Conservation (phyloP, 2,888 invertebrate genomes). For the Tipula confusa region DNA sequence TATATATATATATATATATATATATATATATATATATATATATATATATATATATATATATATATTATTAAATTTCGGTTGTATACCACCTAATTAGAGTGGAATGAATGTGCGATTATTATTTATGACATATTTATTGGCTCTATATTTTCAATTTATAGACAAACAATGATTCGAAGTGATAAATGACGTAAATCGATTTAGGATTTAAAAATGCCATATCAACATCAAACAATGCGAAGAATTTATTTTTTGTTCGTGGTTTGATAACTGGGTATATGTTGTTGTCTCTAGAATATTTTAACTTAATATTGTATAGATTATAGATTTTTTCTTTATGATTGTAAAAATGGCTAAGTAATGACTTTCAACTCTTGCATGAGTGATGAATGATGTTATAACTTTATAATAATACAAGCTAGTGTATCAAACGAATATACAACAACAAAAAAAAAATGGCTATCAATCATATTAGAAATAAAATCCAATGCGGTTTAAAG, state of each 20-base stretch:
- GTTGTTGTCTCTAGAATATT: background rate
- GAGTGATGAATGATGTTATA: background rate
- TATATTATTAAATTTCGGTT: no score
- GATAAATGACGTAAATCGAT: background rate
- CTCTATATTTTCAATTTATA: background rate
- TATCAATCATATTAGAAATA: background rate
- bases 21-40: no score
- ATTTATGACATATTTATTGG: background rate
- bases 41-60: no score
- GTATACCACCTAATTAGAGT: constrained; percentile 13
- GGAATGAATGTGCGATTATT: background rate
- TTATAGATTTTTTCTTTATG: background rate
- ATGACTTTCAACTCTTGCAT: background rate
- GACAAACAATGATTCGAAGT: background rate
- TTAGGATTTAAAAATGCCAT: constrained; percentile 12
- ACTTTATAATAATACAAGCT: background rate
- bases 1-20: no score
- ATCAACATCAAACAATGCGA: background rate
- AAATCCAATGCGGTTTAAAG: background rate
- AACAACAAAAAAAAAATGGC: background rate
- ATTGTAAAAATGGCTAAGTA: background rate
- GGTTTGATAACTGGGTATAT: background rate
- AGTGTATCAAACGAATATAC: background rate
- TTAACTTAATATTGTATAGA: background rate
- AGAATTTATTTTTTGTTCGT: background rate